phyloP scores from a whole-genome alignment of 1,140 invertebrate genomes.

The Stegodyphus dumicola region DNA sequence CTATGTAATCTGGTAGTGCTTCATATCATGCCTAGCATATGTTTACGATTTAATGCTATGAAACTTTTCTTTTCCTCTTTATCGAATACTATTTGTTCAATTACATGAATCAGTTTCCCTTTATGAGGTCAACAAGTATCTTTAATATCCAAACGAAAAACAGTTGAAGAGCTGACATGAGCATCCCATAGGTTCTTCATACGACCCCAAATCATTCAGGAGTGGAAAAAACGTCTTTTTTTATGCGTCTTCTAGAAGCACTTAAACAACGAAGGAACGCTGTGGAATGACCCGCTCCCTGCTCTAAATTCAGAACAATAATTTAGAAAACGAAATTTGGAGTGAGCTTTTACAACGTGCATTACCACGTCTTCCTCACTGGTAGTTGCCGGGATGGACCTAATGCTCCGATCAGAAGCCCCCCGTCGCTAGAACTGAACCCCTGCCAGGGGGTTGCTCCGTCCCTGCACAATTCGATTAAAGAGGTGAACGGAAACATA shows the following conservation, averaged over 20 bases:
- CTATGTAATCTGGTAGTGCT: neutral
- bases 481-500: constrained; percentile 58
- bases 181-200: neutral
- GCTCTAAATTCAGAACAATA: neutral
- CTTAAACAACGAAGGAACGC: neutral
- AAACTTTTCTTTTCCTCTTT: neutral
- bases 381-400: neutral
- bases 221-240: neutral
- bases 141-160: neutral
- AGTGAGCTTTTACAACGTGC: constrained; percentile 20
- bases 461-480: constrained; percentile 49
- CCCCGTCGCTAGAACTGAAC: neutral
- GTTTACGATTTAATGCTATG: neutral
- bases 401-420: constrained; percentile 31
- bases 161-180: neutral
- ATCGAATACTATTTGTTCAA: neutral
- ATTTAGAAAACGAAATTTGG: neutral
- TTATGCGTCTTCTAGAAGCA: neutral
- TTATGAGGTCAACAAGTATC: neutral
- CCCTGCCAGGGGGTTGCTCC: constrained; percentile 24
- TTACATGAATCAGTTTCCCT: neutral
- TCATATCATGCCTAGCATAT: neutral
- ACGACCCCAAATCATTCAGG: neutral
- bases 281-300: neutral
- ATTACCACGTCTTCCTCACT: constrained; percentile 2